Evolutionary conservation across 1,140 invertebrate genomes (phyloP), one percentile per base, ranked within the genome.

Genomic region (Homarus americanus): DNA sequence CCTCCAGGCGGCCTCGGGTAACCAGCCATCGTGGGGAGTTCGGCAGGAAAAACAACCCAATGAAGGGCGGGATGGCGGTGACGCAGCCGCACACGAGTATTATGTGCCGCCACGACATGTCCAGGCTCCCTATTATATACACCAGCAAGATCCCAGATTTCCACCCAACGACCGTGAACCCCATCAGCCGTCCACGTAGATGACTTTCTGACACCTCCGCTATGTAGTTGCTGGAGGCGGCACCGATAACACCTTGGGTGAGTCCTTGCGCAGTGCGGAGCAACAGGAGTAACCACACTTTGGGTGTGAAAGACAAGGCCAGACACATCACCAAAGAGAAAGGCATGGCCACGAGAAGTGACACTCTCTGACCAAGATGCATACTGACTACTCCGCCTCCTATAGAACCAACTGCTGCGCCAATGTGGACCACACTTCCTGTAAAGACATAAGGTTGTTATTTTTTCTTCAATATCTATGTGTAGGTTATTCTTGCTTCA

Each of bases 11-110:
- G n/a, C 85, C 90, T 32, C 79, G 41, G 34, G 88, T 88, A 10
- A 87, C 89, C 17, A 91, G 36, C 92, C 92, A 92, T 2, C 92
- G 84, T 24, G 92, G 92, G n/a, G 92, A 92, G 82, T 92, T 73
- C 2, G 92, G 92, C n/a, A 92, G 69, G 34, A 91, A 89, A 5
- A 87, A 15, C 36, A 92, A 63, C 0, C 80, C 78, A n/a, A 91
- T 24, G 72, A 92, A 92, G 41, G 92, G 85, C 15, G 91, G 87
- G 4, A 91, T 40, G 24, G 84, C 84, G 1, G 89, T 91, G 3
- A 88, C 36, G n/a, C 49, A 58, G 28, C 92, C 89, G 72, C 92
- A 92, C 15, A 91, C 88, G 28, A 91, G 17, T 53, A 72, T 58
- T 44, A 88, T 78, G 32, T 88, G 73, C 4, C 92, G 82, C 92